Base-by-base conservation (phyloP, 2,888 invertebrate species). In the Choristoneura rosaceana region DNA sequence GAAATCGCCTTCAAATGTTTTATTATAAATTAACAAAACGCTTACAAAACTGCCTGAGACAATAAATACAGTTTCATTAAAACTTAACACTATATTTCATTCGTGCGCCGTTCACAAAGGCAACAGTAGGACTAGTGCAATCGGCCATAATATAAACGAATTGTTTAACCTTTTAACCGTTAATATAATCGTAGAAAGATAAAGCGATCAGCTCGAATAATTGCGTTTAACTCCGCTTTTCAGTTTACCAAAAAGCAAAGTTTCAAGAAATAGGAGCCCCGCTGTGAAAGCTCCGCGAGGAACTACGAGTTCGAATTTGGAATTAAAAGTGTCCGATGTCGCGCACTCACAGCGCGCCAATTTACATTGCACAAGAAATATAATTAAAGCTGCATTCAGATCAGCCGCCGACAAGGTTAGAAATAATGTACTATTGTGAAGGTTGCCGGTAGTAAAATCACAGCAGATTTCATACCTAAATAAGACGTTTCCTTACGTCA, bases 11-110 rank as follows among this genome's bases (percentile, higher is more conserved):
- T 34, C 63, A 70, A 55, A 58, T 47, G 43, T 69, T 69, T 69
- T 64, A 70, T 64, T 70, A 55, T 25, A 69, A 69, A 70, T 70
- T n/a, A 70, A 70, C 63, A 58, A 63, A 70, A 64, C 34, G 10
- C 15, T 47, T 47, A 58, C 38, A 70, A 45, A 63, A 47, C 62
- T 14, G 47, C 45, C 14, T 58, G 63, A 17, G 45, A 34, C 50
- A 63, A 70, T 58, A 58, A 69, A 69, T 58, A 69, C 52, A 69
- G 69, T 45, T 63, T 64, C 55, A 12, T 55, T 55, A 55, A 55
- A 25, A 55, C 55, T 55, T 55, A 55, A 55, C 8, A n/a, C 47
- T 61, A 9, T 43, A 43, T 38, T 38, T 38, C 34, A 47, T 10
- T 10, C n/a, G 17, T 17, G 47, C 52, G 62, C n/a, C 62, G 62